Evolutionary conservation across 2,888 invertebrate species (phyloP).

Genomic region (Adelognathus sp.): DNA sequence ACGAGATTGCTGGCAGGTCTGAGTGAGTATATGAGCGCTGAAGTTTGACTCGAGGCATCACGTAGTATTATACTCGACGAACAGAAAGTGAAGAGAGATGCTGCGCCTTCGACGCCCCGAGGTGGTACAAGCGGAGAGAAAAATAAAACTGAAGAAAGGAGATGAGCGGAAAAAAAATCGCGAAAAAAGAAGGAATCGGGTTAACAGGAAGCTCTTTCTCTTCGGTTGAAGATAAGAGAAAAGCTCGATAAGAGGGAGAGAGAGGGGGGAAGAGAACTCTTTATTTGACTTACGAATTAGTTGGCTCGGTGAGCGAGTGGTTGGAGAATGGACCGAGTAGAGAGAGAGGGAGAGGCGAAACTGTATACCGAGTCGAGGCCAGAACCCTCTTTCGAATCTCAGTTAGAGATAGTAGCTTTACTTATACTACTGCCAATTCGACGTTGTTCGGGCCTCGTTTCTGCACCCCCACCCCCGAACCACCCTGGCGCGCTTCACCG

Average conservation of each 20-base stretch:
- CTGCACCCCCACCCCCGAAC: not conserved
- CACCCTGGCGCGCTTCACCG: conserved; percentile 25
- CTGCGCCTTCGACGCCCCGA: conserved; percentile 27
- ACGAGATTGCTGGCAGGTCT: conserved; percentile 29
- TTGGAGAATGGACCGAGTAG: conserved; percentile 69
- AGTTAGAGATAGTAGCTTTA: not conserved
- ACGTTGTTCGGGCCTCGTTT: conserved; percentile 5
- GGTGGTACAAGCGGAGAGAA: conserved; percentile 9
- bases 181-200: conserved; percentile 19
- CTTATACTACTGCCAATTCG: conserved; percentile 32
- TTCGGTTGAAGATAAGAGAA: conserved; percentile 54
- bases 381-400: conserved; percentile 28
- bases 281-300: conserved; percentile 77
- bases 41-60: conserved; percentile 46
- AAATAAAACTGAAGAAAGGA: conserved; percentile 17
- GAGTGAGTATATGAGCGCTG: conserved; percentile 4
- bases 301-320: conserved; percentile 69
- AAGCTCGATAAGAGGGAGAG: conserved; percentile 44
- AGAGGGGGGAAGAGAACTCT: conserved; percentile 63
- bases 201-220: conserved; percentile 43
- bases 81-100: conserved; percentile 34
- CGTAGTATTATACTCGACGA: conserved; percentile 51
- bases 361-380: conserved; percentile 18
- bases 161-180: conserved; percentile 14
- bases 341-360: no score